Evolutionary conservation across 2,888 invertebrate species (phyloP).

Genomic region (Tenthredo amoena): DNA sequence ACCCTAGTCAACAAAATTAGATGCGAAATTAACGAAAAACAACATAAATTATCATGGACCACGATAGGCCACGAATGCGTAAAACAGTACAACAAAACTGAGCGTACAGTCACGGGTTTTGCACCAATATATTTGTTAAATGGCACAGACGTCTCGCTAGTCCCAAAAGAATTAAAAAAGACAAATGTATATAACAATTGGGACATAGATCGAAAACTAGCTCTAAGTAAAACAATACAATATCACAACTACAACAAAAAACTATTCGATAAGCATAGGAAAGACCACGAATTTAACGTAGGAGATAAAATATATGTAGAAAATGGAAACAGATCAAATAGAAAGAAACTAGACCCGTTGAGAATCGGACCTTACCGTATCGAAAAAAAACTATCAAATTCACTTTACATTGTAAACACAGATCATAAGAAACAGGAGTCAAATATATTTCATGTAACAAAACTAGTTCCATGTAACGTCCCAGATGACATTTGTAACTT

Average conservation of each 20-base stretch:
- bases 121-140: conserved; percentile 59
- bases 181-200: conserved; percentile 17
- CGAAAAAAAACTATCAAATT: too few species aligned
- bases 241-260: conserved; percentile 32
- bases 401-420: too few species aligned
- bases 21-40: conserved; percentile 58
- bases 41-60: conserved; percentile 57
- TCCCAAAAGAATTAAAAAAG: conserved; percentile 55
- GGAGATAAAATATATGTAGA: not conserved
- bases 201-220: conserved; percentile 51
- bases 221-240: not conserved
- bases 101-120: conserved; percentile 59
- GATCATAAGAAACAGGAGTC: too few species aligned
- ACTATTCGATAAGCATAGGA: not conserved
- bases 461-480: too few species aligned
- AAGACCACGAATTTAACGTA: not conserved
- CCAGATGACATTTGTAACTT: too few species aligned
- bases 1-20: conserved; percentile 59
- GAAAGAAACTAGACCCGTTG: not conserved
- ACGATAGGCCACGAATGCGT: conserved; percentile 58
- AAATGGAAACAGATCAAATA: not conserved
- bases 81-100: conserved; percentile 58
- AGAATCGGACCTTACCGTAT: too few species aligned
- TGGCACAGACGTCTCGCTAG: conserved; percentile 51
- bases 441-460: too few species aligned